Evolutionary conservation across 1,140 invertebrate genomes (phyloP), one percentile per base, ranked within the genome.

Genomic region (Coelopa frigida): DNA sequence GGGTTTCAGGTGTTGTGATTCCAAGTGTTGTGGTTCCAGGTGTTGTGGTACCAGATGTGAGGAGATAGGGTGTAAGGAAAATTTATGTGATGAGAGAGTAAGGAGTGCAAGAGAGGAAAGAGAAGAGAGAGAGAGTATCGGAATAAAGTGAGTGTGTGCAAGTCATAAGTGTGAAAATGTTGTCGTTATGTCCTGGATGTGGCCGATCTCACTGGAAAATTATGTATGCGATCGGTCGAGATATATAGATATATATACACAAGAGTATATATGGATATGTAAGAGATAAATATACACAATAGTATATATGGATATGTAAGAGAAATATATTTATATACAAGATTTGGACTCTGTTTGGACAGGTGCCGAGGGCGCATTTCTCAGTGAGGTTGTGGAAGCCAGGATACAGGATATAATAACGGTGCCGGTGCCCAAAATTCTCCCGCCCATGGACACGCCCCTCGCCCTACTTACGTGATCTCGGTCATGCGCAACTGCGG

Each of bases 401-500:
- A n/a, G n/a, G n/a, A n/a, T n/a, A n/a, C n/a, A n/a, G n/a, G n/a
- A n/a, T n/a, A n/a, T n/a, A n/a, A n/a, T n/a, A n/a, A n/a, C n/a
- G n/a, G n/a, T n/a, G n/a, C n/a, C n/a, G n/a, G n/a, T n/a, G n/a
- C n/a, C n/a, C n/a, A n/a, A n/a, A n/a, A n/a, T n/a, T n/a, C n/a
- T n/a, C n/a, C n/a, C n/a, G n/a, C n/a, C n/a, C n/a, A n/a, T n/a
- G n/a, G n/a, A n/a, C n/a, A n/a, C n/a, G n/a, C n/a, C n/a, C n/a
- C n/a, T n/a, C n/a, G n/a, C n/a, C n/a, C n/a, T 44, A 78, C 78
- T 81, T 76, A 89, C 85, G 83, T 81, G 53, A 91, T 90, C 48
- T 92, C 87, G 4, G 86, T 89, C 81, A 93, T 94, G 55, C 89
- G 86, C 81, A 99, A 89, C 70, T 87, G 80, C 1, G 95, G 94